Base-by-base conservation (phyloP, 1,140 invertebrate genomes). In the Nasonia vitripennis region DNA sequence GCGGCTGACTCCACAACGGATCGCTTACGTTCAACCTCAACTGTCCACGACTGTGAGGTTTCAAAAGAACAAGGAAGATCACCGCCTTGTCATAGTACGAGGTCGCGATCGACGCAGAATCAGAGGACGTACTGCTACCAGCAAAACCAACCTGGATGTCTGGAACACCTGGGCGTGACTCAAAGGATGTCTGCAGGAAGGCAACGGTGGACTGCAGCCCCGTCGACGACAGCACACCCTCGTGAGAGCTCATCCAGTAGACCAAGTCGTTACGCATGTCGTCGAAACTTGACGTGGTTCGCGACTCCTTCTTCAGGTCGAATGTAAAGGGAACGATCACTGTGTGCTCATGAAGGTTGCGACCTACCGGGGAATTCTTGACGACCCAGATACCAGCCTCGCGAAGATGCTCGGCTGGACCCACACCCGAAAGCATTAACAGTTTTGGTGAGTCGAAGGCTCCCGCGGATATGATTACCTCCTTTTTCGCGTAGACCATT, bases 161-260 rank as follows among this genome's bases (percentile, higher is more conserved):
- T 20, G 78, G 14, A 41, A 68, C 62, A 31, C 78, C 78, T 27
- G 62, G 78, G 9, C 37, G 37, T 48, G 27, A 20, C 62, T 80
- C 78, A 31, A 20, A 41, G 6, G 55, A n/a, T 14, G 78, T 80
- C 31, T 80, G 78, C 23, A 68, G 7, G 7, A 68, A 70, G 6
- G 62, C 45, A 27, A 68, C 78, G 31, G 20, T 70, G 10, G 23
- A 27, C 20, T 31, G 14, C 14, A 80, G 9, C 2, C 78, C 78
- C 5, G 20, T 34, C 11, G 17, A 27, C 5, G 51, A 67, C 17
- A 62, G 7, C 20, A 20, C 55, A 17, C 78, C 78, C 45, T 68
- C 78, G 11, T 45, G 78, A 23, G 78, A 67, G n/a, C 17, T 80
- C 51, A 80, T 68, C 78, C 78, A 80, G 55, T 62, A 62, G 6